Evolutionary conservation across 53 echinoderm and acorn worm genomes (phyloP).

Genomic region (Glandiceps talaboti): DNA sequence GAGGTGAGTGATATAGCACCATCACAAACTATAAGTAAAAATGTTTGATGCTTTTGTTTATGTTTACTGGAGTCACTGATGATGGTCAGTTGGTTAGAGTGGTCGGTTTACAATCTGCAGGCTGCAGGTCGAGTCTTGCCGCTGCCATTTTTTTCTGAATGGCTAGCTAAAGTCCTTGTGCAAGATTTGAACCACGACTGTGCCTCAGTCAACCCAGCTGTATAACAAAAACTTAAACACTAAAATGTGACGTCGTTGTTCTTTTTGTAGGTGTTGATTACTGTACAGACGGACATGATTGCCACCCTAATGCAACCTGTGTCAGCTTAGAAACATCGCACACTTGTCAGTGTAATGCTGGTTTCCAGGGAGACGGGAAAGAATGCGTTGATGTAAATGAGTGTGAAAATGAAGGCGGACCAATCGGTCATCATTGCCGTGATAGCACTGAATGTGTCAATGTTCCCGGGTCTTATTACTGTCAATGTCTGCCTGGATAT

Average conservation of each 20-base stretch:
- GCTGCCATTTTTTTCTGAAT: no score
- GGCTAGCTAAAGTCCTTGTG: no score
- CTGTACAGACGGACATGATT: conserved; percentile 53
- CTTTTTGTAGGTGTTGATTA: conserved; percentile 51
- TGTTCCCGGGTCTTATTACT: conserved; percentile 45
- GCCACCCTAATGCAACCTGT: conserved; percentile 57
- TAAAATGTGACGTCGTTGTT: no score
- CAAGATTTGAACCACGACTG: no score
- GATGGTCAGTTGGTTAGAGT: no score
- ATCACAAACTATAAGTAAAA: no score
- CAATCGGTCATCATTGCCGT: conserved; percentile 42
- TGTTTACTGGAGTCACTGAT: neutral
- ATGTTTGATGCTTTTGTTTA: no score
- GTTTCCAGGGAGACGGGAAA: conserved; percentile 35
- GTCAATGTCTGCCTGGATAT: conserved; percentile 71
- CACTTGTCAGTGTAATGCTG: conserved; percentile 63
- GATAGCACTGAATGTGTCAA: conserved; percentile 67
- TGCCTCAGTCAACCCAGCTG: no score
- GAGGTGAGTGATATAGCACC: conserved; percentile 65
- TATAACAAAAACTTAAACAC: no score
- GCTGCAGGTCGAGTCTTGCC: no score
- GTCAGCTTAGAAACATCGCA: conserved; percentile 41
- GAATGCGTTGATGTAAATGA: conserved; percentile 80
- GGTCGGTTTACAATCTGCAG: no score
- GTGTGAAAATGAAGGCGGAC: conserved; percentile 29